These are phyloP conservation scores for Telmatochromis sp. DNA, from an alignment of 2,113 vertebrate genomes.

Conservation along the genomic window DNA sequence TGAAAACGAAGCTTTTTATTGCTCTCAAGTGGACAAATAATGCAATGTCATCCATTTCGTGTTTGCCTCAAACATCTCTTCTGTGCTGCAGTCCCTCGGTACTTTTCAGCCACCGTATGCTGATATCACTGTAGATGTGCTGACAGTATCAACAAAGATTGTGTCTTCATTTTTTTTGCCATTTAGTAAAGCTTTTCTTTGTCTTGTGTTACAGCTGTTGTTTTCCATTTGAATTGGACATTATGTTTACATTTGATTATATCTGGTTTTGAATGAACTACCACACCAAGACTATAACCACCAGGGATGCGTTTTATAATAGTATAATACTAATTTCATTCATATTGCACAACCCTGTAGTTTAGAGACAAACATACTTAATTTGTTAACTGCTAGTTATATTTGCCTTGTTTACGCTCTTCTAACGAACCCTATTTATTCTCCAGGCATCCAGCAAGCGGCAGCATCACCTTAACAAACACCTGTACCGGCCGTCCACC, in stretches of 20 bases:
- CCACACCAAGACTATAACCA: background rate
- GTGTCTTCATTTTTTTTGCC: background rate
- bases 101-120: background rate
- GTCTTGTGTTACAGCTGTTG: background rate
- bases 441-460: conserved; percentile 87
- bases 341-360: background rate
- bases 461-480: conserved; percentile 97
- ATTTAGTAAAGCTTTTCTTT: background rate
- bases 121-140: background rate
- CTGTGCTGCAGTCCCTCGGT: background rate
- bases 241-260: background rate
- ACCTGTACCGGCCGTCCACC: conserved; percentile 96
- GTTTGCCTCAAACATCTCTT: background rate
- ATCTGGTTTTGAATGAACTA: background rate
- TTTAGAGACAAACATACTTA: background rate
- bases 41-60: background rate
- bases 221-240: background rate
- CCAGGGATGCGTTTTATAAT: background rate
- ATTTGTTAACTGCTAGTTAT: background rate
- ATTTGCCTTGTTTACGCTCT: background rate
- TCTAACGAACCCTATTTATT: background rate
- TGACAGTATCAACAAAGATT: background rate
- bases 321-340: background rate
- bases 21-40: background rate
- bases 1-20: background rate